Percentiles rank a stretch among this genome's conserved stretches.
Evolutionary conservation across 2,888 invertebrate species (phyloP).

Genomic region (Plagiodera versicolora): DNA sequence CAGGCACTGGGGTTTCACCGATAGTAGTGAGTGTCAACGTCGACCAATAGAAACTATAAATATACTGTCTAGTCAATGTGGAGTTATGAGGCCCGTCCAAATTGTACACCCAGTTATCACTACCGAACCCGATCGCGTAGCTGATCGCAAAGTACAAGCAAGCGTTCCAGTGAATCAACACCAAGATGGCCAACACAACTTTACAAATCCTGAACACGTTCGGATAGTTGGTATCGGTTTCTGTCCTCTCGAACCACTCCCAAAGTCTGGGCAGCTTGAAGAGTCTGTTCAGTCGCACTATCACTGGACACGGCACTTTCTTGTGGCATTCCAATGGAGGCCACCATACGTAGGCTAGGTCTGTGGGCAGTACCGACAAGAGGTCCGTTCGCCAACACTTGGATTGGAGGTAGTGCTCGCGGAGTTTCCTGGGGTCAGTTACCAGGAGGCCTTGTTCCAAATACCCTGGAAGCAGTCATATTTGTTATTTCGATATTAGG

Average conservation of each 20-base stretch:
- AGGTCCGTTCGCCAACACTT: constrained; percentile 74
- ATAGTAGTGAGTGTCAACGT: constrained; percentile 94
- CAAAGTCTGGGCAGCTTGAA: constrained; percentile 80
- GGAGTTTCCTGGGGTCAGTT: constrained; percentile 74
- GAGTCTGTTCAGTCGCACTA: constrained; percentile 85
- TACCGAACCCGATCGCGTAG: constrained; percentile 87
- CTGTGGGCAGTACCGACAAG: constrained; percentile 80
- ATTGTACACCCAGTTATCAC: constrained; percentile 85
- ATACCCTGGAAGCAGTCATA: constrained; percentile 67
- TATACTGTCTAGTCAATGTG: constrained; percentile 81
- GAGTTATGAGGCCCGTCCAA: constrained; percentile 69
- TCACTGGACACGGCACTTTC: constrained; percentile 78
- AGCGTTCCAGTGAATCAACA: constrained; percentile 95
- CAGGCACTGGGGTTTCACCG: constrained; percentile 89
- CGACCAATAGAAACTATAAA: constrained; percentile 95
- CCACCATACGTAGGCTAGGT: constrained; percentile 81
- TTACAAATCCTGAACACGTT: constrained; percentile 88
- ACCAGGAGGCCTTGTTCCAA: constrained; percentile 93
- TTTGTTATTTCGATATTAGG: neutral
- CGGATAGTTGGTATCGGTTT: constrained; percentile 91
- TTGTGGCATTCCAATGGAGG: constrained; percentile 65
- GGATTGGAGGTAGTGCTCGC: constrained; percentile 74
- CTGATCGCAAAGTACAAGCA: constrained; percentile 92
- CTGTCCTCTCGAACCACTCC: constrained; percentile 93
- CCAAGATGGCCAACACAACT: constrained; percentile 81